A percentile compares a stretch with the other conserved stretches of the same genome.
Conservation (phyloP, 2,888 invertebrate genomes). For the Dexiosoma caninum region DNA sequence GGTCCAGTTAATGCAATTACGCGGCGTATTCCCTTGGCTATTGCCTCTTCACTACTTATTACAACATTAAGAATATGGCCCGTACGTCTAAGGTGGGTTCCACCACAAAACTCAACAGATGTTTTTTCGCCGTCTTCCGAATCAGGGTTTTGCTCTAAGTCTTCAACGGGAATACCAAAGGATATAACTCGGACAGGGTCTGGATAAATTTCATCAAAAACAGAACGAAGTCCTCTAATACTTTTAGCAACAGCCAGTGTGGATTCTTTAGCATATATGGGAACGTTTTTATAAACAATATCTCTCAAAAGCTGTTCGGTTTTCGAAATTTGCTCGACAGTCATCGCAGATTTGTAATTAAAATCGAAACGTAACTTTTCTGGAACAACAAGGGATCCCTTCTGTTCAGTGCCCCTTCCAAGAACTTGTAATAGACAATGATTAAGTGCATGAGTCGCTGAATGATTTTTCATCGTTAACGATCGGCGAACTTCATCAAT, state of each 20-base stretch:
- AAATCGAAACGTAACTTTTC: constrained; percentile 98
- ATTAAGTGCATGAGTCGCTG: constrained; percentile 98
- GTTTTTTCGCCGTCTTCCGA: constrained; percentile 88
- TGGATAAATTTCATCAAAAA: constrained; percentile 99
- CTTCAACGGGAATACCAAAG: constrained; percentile 94
- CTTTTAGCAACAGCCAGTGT: constrained; percentile 91
- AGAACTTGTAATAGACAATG: constrained; percentile 94
- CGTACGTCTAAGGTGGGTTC: constrained; percentile 94
- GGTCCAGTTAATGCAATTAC: constrained; percentile 98
- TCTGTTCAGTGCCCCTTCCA: constrained; percentile 94
- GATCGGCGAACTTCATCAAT: constrained; percentile 91
- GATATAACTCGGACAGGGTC: constrained; percentile 97
- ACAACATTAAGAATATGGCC: constrained; percentile 97
- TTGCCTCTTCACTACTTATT: constrained; percentile 98
- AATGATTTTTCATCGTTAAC: constrained; percentile 98
- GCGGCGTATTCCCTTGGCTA: constrained; percentile 97
- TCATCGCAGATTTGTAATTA: constrained; percentile 95
- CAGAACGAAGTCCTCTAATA: constrained; percentile 94
- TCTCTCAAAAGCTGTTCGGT: constrained; percentile 89
- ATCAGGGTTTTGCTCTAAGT: constrained; percentile 91
- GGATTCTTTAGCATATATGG: constrained; percentile 93
- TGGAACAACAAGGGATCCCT: constrained; percentile 97
- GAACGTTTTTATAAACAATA: constrained; percentile 86
- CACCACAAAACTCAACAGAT: constrained; percentile 99
- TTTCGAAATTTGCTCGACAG: constrained; percentile 89